These are phyloP conservation scores for Kobus ellipsiprymnus DNA, from an alignment of 2,113 vertebrate species.

Conservation along the genomic window DNA sequence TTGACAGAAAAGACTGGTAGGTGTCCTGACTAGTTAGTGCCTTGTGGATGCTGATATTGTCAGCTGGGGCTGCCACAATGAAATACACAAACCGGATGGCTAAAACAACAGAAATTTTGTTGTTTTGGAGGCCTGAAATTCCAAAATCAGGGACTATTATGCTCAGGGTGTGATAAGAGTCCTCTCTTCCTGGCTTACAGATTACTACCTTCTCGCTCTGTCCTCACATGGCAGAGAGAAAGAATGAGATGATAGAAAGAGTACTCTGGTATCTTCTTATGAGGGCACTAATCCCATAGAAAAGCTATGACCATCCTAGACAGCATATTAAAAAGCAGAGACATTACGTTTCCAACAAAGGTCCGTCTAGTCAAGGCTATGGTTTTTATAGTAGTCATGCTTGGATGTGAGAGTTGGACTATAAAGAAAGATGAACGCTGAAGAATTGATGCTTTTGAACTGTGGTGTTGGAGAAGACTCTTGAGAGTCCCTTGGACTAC, in stretches of 20 bases:
- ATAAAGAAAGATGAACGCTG: accelerated
- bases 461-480: neutral
- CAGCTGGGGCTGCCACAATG: neutral
- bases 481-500: neutral
- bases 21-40: neutral
- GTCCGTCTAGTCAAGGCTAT: neutral
- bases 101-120: neutral
- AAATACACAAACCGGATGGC: neutral
- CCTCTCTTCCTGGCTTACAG: neutral
- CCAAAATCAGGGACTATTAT: neutral
- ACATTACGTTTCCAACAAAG: neutral
- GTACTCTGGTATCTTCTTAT: neutral
- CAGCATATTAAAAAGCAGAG: neutral
- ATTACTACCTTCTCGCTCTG: neutral
- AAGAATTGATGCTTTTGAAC: neutral
- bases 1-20: neutral
- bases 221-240: neutral
- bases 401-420: neutral
- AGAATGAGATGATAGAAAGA: neutral
- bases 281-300: neutral
- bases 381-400: neutral
- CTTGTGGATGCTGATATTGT: neutral
- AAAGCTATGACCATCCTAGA: neutral
- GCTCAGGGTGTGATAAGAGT: neutral
- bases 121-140: neutral